Base-by-base conservation (phyloP, 2,113 vertebrate species). In the Anhinga anhinga region DNA sequence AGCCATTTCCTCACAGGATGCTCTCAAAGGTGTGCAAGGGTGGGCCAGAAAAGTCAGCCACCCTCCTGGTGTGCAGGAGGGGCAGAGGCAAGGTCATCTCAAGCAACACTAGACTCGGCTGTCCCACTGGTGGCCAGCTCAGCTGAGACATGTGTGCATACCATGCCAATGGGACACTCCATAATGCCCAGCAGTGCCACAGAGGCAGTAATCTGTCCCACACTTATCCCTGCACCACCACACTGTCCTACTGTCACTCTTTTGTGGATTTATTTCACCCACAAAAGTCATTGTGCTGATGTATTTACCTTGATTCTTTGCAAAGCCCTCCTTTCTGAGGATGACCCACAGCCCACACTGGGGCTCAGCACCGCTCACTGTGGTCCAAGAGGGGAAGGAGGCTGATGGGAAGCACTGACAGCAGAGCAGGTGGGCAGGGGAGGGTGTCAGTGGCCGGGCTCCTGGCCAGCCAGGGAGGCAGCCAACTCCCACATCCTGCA, bases 81-180 rank as follows among this genome's bases (percentile, higher is more conserved):
- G 45, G 12, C 38, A 78, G 32, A 82, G 11, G 30, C 38, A 65
- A 91, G 67, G 25, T 56, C 50, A 34, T 13, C 5, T 45, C 10
- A 8, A 30, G 34, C 42, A 66, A 32, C 13, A 9, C 3, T n/a
- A 56, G 34, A 22, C 40, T 17, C 29, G 1, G 0, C 18, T 36
- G 52, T 26, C 45, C 29, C 40, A 34, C 5, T 3, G 7, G 66
- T 0, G 2, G 27, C 3, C 25, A 2, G 34, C 34, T 74, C 45
- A 44, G 42, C 70, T 49, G 50, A 62, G 70, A n/a, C 42, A 32
- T 0, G 0, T 30, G 25, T 23, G 23, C 1, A 0, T 15, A 14
- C 20, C 17, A 7, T 3, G 6, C n/a, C 22, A 47, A 6, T 2
- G 3, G 52, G 30, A 62, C 3, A 8, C 15, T n/a, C 59, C 2